Conservation (phyloP, 2,797 vertebrate genomes). For the Alouatta caraya region DNA sequence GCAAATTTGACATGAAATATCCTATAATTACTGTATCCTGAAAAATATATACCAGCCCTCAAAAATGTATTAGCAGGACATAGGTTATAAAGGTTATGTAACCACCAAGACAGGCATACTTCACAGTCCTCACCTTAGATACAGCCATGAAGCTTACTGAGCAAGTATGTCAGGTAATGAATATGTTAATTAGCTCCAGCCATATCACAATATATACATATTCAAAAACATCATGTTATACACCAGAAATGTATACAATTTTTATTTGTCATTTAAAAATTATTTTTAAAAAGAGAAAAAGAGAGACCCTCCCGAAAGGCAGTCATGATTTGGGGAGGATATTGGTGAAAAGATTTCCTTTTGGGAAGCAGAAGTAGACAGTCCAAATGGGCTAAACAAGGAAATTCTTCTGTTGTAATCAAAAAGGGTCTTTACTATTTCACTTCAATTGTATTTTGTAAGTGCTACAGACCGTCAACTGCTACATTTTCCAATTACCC, state of each 20-base stretch:
- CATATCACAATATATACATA: background rate
- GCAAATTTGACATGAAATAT: background rate
- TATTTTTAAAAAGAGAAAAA: background rate
- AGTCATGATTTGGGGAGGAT: background rate
- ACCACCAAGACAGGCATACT: accelerated
- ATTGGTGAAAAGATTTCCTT: background rate
- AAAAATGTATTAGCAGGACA: background rate
- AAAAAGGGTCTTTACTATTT: background rate
- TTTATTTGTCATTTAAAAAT: background rate
- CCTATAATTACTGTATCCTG: background rate
- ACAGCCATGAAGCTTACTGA: background rate
- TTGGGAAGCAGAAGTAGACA: background rate
- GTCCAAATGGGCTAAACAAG: background rate
- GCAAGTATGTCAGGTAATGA: background rate
- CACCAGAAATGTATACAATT: background rate
- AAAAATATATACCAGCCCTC: background rate
- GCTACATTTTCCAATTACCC: background rate
- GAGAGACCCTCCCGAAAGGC: background rate
- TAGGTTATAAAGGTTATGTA: background rate
- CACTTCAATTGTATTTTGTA: background rate
- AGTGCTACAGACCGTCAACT: background rate
- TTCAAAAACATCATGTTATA: background rate
- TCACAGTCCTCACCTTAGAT: background rate
- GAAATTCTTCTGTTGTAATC: background rate
- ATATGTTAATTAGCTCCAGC: background rate